These are phyloP conservation scores for Branchinecta lynchi DNA, from an alignment of 1,140 invertebrate genomes.

Conservation along the genomic window DNA sequence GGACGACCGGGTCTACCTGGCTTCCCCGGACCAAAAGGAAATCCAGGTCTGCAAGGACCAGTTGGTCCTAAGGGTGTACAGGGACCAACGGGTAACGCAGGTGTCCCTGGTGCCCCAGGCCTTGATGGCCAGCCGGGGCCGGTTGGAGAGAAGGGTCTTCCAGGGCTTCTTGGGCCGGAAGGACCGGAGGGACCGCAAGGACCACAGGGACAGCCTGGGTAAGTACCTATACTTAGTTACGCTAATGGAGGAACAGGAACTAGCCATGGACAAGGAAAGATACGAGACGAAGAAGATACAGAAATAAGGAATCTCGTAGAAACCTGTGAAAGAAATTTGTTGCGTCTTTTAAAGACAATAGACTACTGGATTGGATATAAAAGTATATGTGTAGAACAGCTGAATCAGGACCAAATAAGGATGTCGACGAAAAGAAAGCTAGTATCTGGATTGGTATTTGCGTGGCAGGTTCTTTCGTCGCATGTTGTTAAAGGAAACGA, in stretches of 20 bases:
- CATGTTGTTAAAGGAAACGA: too few species aligned
- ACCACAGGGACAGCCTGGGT: slow-evolving; percentile 27
- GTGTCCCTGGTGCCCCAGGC: slow-evolving; percentile 20
- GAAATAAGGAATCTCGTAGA: not conserved
- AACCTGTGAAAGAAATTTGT: too few species aligned
- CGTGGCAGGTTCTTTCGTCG: too few species aligned
- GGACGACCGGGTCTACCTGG: slow-evolving; percentile 32
- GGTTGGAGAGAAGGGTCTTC: not conserved
- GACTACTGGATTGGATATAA: too few species aligned
- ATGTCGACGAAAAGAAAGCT: too few species aligned
- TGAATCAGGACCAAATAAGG: too few species aligned
- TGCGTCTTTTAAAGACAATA: too few species aligned
- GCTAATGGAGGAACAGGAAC: too few species aligned
- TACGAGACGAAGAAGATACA: too few species aligned
- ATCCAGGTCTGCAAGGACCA: slow-evolving; percentile 22
- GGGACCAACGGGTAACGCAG: slow-evolving; percentile 22
- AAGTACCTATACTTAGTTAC: not conserved
- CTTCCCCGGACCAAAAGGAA: slow-evolving; percentile 29
- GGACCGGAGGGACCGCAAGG: slow-evolving; percentile 32
- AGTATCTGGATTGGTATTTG: too few species aligned
- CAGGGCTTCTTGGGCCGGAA: slow-evolving; percentile 10
- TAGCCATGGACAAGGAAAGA: too few species aligned
- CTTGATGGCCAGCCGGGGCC: slow-evolving; percentile 12
- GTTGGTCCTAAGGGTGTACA: slow-evolving; percentile 25
- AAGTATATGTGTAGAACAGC: too few species aligned